Conservation (phyloP, 1,140 invertebrate species). For the Reticulitermes speratus region DNA sequence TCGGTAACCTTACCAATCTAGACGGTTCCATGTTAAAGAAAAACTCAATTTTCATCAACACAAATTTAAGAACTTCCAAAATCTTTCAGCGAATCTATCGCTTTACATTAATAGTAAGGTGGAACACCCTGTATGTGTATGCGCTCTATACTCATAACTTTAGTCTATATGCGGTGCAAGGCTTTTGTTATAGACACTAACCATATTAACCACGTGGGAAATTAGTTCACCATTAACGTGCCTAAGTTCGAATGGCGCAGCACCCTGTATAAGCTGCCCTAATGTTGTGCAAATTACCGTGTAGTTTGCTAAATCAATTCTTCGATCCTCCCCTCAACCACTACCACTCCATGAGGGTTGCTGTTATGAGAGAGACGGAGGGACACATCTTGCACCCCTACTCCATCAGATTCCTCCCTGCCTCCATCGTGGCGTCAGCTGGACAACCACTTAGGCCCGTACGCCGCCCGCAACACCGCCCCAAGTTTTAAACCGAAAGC, state of each 20-base stretch:
- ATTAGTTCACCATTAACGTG: constrained; percentile 9
- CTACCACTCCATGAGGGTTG: not conserved
- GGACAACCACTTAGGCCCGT: constrained; percentile 3
- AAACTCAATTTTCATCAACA: too few species aligned
- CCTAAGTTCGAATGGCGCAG: not conserved
- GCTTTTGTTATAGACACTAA: not conserved
- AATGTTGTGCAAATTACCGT: constrained; percentile 15
- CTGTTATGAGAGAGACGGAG: constrained; percentile 9
- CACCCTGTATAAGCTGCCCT: not conserved
- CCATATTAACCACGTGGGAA: not conserved
- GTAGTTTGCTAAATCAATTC: constrained; percentile 19
- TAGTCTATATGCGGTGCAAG: too few species aligned
- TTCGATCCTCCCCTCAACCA: not conserved
- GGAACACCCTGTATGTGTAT: too few species aligned
- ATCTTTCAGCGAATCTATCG: too few species aligned
- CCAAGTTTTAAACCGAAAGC: not conserved
- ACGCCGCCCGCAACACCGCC: not conserved
- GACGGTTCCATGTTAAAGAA: too few species aligned
- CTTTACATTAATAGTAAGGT: too few species aligned
- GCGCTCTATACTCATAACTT: too few species aligned
- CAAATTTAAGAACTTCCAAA: too few species aligned
- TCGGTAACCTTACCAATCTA: too few species aligned
- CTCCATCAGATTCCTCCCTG: not conserved
- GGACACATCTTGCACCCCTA: constrained; percentile 7
- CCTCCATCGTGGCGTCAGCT: not conserved